Evolutionary conservation across 1,140 invertebrate genomes (phyloP).

Genomic region (Mercenaria mercenaria): DNA sequence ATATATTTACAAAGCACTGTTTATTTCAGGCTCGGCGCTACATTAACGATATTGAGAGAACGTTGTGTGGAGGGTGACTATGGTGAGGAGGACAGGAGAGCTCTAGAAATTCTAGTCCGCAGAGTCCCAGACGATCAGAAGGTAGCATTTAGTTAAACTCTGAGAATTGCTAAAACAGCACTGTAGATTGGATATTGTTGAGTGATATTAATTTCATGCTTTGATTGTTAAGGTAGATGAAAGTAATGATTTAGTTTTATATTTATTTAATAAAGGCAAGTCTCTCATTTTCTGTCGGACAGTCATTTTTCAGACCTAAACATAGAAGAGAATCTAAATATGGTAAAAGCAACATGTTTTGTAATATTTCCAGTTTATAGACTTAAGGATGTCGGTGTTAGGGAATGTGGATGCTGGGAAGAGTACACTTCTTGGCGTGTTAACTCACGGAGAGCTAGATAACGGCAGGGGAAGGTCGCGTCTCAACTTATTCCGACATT

Average conservation of each 20-base stretch:
- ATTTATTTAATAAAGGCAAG: too few species aligned
- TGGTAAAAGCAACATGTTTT: too few species aligned
- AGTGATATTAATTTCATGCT: too few species aligned
- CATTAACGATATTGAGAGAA: constrained; percentile 90
- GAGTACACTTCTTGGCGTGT: constrained; percentile 96
- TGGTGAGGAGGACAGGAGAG: constrained; percentile 82
- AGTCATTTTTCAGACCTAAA: too few species aligned
- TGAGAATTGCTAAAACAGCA: too few species aligned
- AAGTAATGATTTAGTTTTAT: too few species aligned
- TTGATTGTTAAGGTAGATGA: too few species aligned
- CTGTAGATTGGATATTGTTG: too few species aligned
- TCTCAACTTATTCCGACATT: constrained; percentile 97
- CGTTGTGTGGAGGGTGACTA: constrained; percentile 85
- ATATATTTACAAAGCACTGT: too few species aligned
- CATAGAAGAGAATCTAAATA: too few species aligned
- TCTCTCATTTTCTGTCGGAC: too few species aligned
- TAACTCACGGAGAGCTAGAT: constrained; percentile 98
- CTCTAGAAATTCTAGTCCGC: constrained; percentile 95
- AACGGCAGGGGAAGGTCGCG: constrained; percentile 97
- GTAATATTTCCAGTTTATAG: constrained; percentile 87
- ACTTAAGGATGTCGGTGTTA: constrained; percentile 96
- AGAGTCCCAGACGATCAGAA: constrained; percentile 97
- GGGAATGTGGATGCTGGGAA: constrained; percentile 98
- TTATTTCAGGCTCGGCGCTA: constrained; percentile 91
- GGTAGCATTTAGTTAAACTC: constrained; percentile 74